Conservation (phyloP, 2,113 vertebrate genomes). For the Macroglossus sobrinus region DNA sequence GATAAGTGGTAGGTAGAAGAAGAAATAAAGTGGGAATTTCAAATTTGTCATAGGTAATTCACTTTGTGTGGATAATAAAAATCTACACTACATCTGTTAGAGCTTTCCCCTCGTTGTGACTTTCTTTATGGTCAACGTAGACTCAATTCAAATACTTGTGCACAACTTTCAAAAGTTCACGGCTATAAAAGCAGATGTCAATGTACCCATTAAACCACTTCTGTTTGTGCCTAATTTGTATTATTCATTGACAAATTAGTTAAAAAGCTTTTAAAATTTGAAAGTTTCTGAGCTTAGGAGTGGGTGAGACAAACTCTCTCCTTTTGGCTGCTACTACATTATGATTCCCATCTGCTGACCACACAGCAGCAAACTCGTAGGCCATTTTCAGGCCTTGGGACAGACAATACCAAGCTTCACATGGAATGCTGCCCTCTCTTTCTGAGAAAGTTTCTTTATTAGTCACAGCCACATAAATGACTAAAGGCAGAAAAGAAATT, state of each 20-base stretch:
- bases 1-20: not conserved
- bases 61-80: not conserved
- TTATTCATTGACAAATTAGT: constrained; percentile 24
- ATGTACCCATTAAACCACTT: not conserved
- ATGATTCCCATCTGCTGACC: constrained; percentile 29
- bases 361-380: not conserved
- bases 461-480: not conserved
- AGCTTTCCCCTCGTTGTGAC: not conserved
- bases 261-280: constrained; percentile 41
- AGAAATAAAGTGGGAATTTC: not conserved
- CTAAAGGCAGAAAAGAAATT: not conserved
- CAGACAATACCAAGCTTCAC: not conserved
- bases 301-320: not conserved
- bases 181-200: not conserved
- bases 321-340: not conserved
- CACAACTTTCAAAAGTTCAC: not conserved
- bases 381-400: not conserved
- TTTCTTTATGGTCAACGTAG: not conserved
- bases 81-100: not conserved
- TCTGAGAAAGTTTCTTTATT: not conserved
- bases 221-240: constrained; percentile 1
- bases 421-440: not conserved
- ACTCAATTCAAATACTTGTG: not conserved
- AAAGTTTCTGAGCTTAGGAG: constrained; percentile 1
- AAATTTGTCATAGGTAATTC: constrained; percentile 42